phyloP scores from a whole-genome alignment of 2,888 invertebrate species.

The Calephelis perditalis region DNA sequence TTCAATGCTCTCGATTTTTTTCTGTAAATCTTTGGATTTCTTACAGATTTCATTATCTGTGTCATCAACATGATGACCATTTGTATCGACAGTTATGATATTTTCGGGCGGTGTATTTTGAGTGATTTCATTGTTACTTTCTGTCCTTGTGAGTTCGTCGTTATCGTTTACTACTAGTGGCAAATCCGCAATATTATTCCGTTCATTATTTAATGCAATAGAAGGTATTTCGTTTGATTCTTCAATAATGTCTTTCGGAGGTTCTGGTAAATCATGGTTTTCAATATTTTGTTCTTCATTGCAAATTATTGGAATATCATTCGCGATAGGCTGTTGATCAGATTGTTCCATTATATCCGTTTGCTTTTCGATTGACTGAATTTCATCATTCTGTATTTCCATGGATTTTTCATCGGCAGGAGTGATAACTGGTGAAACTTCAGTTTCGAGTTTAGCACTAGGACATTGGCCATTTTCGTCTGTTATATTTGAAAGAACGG shows the following conservation, averaged over 20 bases:
- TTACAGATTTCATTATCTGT: slow-evolving; percentile 40
- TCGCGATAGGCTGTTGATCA: not conserved
- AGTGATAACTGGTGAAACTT: slow-evolving; percentile 4
- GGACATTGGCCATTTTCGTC: slow-evolving; percentile 36
- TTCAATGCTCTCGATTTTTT: slow-evolving; percentile 29
- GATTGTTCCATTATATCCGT: not conserved
- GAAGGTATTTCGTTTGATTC: not conserved
- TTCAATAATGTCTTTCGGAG: slow-evolving; percentile 15
- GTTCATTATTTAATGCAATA: not conserved
- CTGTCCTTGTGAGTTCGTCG: not conserved
- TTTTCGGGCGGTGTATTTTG: slow-evolving; percentile 2
- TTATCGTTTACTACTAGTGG: not conserved
- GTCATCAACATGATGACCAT: slow-evolving; percentile 29
- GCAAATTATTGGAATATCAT: not conserved
- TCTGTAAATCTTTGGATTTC: slow-evolving; percentile 36
- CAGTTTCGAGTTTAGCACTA: slow-evolving; percentile 18
- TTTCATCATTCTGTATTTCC: not conserved
- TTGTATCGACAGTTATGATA: slow-evolving; percentile 24
- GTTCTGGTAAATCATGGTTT: slow-evolving; percentile 14
- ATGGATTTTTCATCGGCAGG: slow-evolving; percentile 11
- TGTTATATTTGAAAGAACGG: slow-evolving; percentile 42
- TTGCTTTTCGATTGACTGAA: not conserved
- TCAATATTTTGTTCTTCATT: slow-evolving; percentile 16
- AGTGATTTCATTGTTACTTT: slow-evolving; percentile 1
- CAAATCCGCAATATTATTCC: not conserved